A percentile compares a stretch with the other conserved stretches of the same genome.
Conservation (phyloP, 1,140 invertebrate genomes). For the Myzus persicae region DNA sequence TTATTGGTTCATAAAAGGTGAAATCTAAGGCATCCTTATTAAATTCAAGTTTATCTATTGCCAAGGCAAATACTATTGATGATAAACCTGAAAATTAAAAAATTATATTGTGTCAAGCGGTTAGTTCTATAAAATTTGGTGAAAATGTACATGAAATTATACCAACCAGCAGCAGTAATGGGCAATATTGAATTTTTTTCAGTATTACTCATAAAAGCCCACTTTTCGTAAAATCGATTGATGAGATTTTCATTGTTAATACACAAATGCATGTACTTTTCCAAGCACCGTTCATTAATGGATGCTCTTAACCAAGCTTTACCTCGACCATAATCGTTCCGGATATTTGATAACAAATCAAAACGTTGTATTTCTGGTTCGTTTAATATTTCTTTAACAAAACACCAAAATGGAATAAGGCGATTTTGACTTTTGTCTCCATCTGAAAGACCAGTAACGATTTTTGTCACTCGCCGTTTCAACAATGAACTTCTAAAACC, state of each 20-base stretch:
- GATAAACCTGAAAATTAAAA: constrained; percentile 75
- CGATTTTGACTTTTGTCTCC: constrained; percentile 38
- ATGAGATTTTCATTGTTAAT: constrained; percentile 73
- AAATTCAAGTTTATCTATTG: constrained; percentile 83
- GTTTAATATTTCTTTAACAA: constrained; percentile 76
- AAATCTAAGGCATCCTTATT: constrained; percentile 67
- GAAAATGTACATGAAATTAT: not conserved
- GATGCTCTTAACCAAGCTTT: constrained; percentile 86
- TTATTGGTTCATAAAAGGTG: constrained; percentile 61
- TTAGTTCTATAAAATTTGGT: not conserved
- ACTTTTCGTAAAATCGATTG: constrained; percentile 81
- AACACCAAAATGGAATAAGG: constrained; percentile 70
- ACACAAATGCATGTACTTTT: constrained; percentile 82
- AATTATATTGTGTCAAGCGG: constrained; percentile 22
- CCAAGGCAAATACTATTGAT: constrained; percentile 89
- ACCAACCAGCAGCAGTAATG: constrained; percentile 80
- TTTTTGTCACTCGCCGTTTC: constrained; percentile 50
- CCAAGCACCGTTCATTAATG: constrained; percentile 87
- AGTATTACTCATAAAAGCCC: constrained; percentile 80
- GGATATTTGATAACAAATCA: constrained; percentile 79
- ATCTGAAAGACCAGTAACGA: constrained; percentile 47
- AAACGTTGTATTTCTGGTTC: constrained; percentile 89
- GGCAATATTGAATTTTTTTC: constrained; percentile 79
- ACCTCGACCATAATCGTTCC: constrained; percentile 81
- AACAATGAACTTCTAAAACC: constrained; percentile 45